phyloP scores from a whole-genome alignment of 1,140 invertebrate genomes.

The Tetragonula clypearis region DNA sequence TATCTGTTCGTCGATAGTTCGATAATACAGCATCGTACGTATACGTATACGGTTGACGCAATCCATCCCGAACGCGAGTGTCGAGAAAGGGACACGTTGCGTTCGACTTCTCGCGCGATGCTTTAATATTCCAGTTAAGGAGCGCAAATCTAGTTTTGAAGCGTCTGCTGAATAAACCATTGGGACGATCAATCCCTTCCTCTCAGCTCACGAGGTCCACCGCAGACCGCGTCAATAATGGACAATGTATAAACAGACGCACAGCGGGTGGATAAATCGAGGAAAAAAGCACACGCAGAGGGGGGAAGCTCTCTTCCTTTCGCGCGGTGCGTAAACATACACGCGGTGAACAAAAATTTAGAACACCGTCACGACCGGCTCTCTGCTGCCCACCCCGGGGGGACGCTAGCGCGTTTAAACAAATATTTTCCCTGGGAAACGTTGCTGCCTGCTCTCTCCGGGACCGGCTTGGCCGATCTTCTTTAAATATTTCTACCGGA shows the following conservation, averaged over 20 bases:
- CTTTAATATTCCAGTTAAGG: constrained; percentile 43
- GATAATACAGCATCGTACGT: neutral
- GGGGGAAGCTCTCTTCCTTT: neutral
- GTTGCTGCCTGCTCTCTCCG: neutral
- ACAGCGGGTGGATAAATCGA: constrained; percentile 30
- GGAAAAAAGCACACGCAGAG: constrained; percentile 5
- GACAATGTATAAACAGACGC: constrained; percentile 44
- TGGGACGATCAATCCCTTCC: constrained; percentile 44
- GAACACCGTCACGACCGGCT: neutral
- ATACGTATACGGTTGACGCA: neutral
- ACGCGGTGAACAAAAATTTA: constrained; percentile 29
- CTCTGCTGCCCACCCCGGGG: neutral
- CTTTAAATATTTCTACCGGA: constrained; percentile 50
- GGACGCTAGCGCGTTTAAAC: constrained; percentile 45
- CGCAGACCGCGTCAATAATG: constrained; percentile 51
- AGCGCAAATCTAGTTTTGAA: constrained; percentile 49
- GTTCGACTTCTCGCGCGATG: neutral
- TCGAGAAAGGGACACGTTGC: too few species aligned
- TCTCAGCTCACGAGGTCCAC: constrained; percentile 1
- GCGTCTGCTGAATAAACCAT: constrained; percentile 47
- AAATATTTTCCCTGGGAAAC: constrained; percentile 52
- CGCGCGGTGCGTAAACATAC: constrained; percentile 36
- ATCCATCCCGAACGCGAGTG: too few species aligned
- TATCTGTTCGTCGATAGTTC: neutral
- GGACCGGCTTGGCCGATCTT: constrained; percentile 8